Evolutionary conservation across 2,888 invertebrate species (phyloP).

Genomic region (Helicoverpa assulta): DNA sequence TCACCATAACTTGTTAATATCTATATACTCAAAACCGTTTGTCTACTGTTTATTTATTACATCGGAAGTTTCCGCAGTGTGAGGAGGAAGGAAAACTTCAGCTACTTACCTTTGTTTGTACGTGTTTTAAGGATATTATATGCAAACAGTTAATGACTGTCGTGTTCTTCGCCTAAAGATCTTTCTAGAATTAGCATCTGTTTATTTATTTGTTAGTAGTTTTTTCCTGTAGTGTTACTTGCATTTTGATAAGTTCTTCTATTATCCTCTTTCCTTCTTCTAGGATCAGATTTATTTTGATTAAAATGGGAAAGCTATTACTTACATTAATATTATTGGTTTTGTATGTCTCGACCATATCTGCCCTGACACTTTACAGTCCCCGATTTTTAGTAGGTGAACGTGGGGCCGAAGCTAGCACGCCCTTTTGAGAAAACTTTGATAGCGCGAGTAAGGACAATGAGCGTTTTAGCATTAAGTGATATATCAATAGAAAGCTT

Average conservation of each 20-base stretch:
- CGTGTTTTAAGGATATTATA: conserved; percentile 22
- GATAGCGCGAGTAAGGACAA: too few relatives aligned
- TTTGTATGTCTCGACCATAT: too few relatives aligned
- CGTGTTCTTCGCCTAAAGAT: not conserved
- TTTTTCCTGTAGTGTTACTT: not conserved
- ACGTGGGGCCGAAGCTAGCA: too few relatives aligned
- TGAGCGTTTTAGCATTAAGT: too few relatives aligned
- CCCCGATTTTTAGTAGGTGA: too few relatives aligned
- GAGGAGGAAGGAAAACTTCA: conserved; percentile 30
- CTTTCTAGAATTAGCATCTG: not conserved
- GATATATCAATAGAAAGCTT: too few relatives aligned
- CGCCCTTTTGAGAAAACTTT: too few relatives aligned
- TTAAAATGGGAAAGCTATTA: too few relatives aligned
- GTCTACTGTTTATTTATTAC: conserved; percentile 24
- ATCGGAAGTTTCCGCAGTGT: conserved; percentile 29
- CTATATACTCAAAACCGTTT: conserved; percentile 16
- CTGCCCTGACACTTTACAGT: too few relatives aligned
- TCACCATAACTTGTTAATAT: conserved; percentile 14
- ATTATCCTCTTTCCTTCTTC: not conserved
- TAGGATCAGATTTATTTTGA: too few relatives aligned
- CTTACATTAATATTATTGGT: too few relatives aligned
- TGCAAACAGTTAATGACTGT: not conserved
- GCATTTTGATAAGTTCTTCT: not conserved
- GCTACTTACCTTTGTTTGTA: conserved; percentile 17
- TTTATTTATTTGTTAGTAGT: not conserved